Conservation (phyloP, 2,888 invertebrate genomes). For the Tachina lurida region DNA sequence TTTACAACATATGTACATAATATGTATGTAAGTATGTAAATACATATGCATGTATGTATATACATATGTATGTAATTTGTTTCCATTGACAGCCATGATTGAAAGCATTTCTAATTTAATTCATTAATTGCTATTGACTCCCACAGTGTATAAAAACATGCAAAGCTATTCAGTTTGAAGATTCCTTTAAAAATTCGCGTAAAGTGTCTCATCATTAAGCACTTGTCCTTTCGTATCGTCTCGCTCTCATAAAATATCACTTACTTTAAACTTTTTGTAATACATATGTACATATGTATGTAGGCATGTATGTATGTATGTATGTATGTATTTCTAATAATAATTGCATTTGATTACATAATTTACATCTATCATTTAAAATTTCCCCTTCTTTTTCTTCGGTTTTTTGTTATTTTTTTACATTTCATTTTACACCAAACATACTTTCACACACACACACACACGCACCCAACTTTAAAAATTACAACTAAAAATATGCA, state of each 20-base stretch:
- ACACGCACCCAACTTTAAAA: background rate
- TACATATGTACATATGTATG: background rate
- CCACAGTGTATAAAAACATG: slow-evolving; percentile 25
- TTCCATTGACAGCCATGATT: background rate
- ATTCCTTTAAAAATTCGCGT: slow-evolving; percentile 2
- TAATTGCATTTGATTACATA: slow-evolving; percentile 59
- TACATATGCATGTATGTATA: too few relatives aligned
- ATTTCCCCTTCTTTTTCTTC: slow-evolving; percentile 58
- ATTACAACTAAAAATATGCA: slow-evolving; percentile 38
- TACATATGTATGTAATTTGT: background rate
- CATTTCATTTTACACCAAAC: slow-evolving; percentile 70
- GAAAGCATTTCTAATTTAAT: background rate
- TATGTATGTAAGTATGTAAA: too few relatives aligned
- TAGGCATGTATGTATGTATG: too few relatives aligned
- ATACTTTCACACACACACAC: background rate
- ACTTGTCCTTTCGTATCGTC: slow-evolving; percentile 11
- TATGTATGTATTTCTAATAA: slow-evolving; percentile 13
- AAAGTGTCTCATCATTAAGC: slow-evolving; percentile 29
- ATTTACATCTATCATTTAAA: slow-evolving; percentile 68
- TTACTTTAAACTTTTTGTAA: slow-evolving; percentile 68
- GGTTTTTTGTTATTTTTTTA: slow-evolving; percentile 66
- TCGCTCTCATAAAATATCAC: slow-evolving; percentile 67
- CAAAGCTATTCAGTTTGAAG: slow-evolving; percentile 9
- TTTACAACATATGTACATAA: too few relatives aligned
- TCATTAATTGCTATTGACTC: background rate